phyloP scores from a whole-genome alignment of 2,888 invertebrate genomes.

The Seira ritae region DNA sequence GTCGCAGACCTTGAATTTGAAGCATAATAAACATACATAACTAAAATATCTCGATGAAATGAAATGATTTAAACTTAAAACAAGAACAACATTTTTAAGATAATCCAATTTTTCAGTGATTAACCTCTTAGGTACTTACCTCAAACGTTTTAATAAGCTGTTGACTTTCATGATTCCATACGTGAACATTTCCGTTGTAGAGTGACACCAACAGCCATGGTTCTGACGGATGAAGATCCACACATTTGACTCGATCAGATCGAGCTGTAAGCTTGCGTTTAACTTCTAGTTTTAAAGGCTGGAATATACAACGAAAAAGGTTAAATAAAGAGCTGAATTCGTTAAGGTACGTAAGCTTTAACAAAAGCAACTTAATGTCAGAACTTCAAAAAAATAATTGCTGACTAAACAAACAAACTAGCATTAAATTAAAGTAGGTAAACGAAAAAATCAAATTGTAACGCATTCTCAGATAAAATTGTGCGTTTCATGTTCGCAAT shows the following conservation, averaged over 20 bases:
- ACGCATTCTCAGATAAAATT: no score
- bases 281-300: conserved; percentile 98
- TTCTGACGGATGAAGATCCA: conserved; percentile 97
- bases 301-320: conserved; percentile 72
- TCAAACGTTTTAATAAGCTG: conserved; percentile 91
- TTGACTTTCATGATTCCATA: conserved; percentile 99
- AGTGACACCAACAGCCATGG: conserved; percentile 99
- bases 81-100: not conserved
- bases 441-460: no score
- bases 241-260: conserved; percentile 98
- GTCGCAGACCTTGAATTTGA: conserved; percentile 85
- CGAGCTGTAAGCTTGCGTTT: conserved; percentile 98
- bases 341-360: no score
- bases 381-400: no score
- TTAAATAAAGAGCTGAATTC: no score
- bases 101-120: not conserved
- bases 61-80: no score
- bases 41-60: no score
- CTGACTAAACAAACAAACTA: no score
- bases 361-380: no score
- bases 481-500: no score
- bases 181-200: conserved; percentile 99
- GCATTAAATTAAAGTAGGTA: no score
- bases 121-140: no score
- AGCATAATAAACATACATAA: not conserved